Evolutionary conservation across 2,888 invertebrate genomes (phyloP).

Genomic region (Rhamnusium bicolor): DNA sequence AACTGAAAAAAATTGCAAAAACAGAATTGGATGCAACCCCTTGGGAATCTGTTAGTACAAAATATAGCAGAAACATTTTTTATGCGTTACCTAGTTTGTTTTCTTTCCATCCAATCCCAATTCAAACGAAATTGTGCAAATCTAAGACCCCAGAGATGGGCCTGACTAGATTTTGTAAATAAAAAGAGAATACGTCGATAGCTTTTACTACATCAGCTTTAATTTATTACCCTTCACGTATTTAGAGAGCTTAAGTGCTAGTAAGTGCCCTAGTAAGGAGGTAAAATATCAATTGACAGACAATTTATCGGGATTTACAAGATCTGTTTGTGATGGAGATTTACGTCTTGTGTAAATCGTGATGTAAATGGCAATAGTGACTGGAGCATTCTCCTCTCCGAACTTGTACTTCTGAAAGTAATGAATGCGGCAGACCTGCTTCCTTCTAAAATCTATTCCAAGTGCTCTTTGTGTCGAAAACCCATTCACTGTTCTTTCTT

Average conservation of each 20-base stretch:
- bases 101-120: conserved; percentile 5
- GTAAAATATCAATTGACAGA: conserved; percentile 18
- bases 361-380: neutral
- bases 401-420: neutral
- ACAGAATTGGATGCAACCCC: neutral
- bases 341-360: conserved; percentile 1
- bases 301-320: conserved; percentile 19
- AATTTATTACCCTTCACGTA: conserved; percentile 10
- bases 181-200: conserved; percentile 1
- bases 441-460: neutral
- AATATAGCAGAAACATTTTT: neutral
- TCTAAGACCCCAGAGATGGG: neutral
- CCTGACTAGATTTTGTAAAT: neutral
- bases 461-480: neutral
- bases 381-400: neutral
- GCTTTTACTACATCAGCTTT: conserved; percentile 7
- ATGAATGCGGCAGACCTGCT: neutral
- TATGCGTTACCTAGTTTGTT: conserved; percentile 4
- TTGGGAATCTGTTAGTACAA: neutral
- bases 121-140: neutral
- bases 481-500: conserved; percentile 18
- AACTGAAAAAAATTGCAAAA: neutral
- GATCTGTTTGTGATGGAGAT: conserved; percentile 1
- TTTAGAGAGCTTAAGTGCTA: conserved; percentile 12
- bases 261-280: conserved; percentile 7